These are phyloP conservation scores for Miltochrista miniata DNA, from an alignment of 2,888 invertebrate genomes.

Conservation along the genomic window DNA sequence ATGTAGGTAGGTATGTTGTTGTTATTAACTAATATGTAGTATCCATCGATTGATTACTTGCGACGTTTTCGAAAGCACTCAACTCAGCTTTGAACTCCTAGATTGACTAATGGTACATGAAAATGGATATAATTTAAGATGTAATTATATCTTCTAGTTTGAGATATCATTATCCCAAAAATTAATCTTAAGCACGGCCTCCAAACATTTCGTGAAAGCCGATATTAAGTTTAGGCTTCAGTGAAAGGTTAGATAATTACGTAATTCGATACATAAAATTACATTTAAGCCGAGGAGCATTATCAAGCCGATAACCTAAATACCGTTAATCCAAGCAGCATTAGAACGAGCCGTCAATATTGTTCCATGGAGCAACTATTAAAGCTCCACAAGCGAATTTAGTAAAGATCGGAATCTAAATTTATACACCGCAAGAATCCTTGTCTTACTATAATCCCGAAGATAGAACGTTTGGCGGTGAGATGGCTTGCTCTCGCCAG, in stretches of 20 bases:
- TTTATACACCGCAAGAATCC: constrained; percentile 61
- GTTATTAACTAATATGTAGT: too few species aligned
- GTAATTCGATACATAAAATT: not conserved
- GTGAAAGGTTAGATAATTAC: not conserved
- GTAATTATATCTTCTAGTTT: too few species aligned
- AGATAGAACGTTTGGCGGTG: constrained; percentile 64
- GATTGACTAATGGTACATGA: too few species aligned
- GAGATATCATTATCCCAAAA: too few species aligned
- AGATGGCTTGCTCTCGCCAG: constrained; percentile 34
- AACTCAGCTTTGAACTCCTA: too few species aligned
- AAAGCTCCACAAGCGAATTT: constrained; percentile 61
- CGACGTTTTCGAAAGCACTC: too few species aligned
- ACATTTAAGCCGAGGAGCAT: not conserved
- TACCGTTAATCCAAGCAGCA: constrained; percentile 8
- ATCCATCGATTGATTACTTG: too few species aligned
- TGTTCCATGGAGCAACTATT: constrained; percentile 45
- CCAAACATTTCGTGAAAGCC: too few species aligned
- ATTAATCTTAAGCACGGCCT: too few species aligned
- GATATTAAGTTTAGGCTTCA: too few species aligned
- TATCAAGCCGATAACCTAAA: not conserved
- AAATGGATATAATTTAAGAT: too few species aligned
- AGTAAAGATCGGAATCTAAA: constrained; percentile 71
- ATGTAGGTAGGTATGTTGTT: too few species aligned
- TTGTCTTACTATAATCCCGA: constrained; percentile 61
- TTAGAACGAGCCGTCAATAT: constrained; percentile 14